A percentile compares a stretch with the other conserved stretches of the same genome.
These are phyloP conservation scores for Todiramphus saurophagus DNA, from an alignment of 2,113 vertebrate genomes.

Conservation along the genomic window DNA sequence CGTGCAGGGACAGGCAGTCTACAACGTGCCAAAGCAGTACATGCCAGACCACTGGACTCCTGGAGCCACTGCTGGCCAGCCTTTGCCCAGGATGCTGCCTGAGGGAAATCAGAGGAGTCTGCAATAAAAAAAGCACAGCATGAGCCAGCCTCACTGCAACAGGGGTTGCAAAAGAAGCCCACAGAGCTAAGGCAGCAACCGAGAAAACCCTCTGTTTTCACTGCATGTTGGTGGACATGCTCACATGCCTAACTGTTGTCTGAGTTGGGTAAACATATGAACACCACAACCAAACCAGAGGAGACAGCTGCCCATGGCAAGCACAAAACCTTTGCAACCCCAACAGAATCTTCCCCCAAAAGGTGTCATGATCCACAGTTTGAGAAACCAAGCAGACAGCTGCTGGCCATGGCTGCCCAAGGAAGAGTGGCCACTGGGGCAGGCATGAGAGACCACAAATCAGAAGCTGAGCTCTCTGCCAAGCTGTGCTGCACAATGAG, in stretches of 20 bases:
- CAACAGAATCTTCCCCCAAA: background rate
- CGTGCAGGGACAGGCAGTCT: fast-evolving
- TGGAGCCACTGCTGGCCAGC: background rate
- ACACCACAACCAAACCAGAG: background rate
- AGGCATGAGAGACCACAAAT: background rate
- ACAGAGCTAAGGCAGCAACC: background rate
- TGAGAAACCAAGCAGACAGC: background rate
- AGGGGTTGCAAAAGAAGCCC: background rate
- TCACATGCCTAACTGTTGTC: background rate
- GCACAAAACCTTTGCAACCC: background rate
- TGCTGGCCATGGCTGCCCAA: background rate
- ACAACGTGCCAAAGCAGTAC: background rate
- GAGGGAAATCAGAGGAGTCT: background rate
- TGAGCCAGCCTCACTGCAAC: background rate
- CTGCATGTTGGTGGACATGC: fast-evolving
- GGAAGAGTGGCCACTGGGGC: background rate
- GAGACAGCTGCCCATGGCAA: background rate
- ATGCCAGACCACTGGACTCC: background rate
- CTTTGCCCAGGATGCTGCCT: background rate
- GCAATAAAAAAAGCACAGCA: background rate
- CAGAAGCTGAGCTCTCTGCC: background rate
- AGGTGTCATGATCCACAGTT: background rate
- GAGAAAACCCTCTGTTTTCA: background rate
- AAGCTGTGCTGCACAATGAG: background rate
- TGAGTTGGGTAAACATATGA: background rate